A percentile compares a stretch with the other conserved stretches of the same genome.
These are phyloP conservation scores for Apodemia hepburni DNA, from an alignment of 2,888 invertebrate species.

Conservation along the genomic window DNA sequence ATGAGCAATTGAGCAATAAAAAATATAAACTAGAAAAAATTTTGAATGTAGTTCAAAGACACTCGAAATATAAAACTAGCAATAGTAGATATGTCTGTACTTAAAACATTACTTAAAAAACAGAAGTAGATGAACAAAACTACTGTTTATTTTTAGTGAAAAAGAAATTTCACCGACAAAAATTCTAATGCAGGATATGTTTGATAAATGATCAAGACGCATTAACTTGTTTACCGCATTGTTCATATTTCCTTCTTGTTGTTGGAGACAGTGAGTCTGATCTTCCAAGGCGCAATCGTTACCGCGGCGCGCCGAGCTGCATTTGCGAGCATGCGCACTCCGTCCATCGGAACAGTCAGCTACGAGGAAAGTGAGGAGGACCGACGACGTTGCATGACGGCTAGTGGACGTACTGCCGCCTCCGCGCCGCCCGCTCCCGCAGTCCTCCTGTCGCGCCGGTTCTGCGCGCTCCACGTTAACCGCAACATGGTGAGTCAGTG, in stretches of 20 bases:
- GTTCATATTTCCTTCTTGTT: slow-evolving; percentile 64
- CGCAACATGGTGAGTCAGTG: slow-evolving; percentile 78
- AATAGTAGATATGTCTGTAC: background rate
- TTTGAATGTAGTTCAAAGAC: no score
- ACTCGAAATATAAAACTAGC: background rate
- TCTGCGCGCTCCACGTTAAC: slow-evolving; percentile 68
- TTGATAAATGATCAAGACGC: slow-evolving; percentile 39
- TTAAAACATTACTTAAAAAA: background rate
- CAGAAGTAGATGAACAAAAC: background rate
- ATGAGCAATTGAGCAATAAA: no score
- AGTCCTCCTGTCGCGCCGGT: slow-evolving; percentile 73
- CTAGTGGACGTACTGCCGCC: slow-evolving; percentile 52
- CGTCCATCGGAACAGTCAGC: slow-evolving; percentile 47
- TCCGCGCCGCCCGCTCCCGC: slow-evolving; percentile 62
- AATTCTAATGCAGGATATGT: slow-evolving; percentile 14
- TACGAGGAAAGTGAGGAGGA: slow-evolving; percentile 63
- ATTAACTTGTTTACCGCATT: slow-evolving; percentile 54
- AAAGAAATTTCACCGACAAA: background rate
- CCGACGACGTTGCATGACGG: slow-evolving; percentile 54
- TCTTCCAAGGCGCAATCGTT: slow-evolving; percentile 72
- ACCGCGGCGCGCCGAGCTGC: slow-evolving; percentile 67
- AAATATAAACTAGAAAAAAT: no score
- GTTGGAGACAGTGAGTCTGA: slow-evolving; percentile 72
- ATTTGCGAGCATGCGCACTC: slow-evolving; percentile 71
- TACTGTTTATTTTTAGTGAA: background rate